Evolutionary conservation across 2,797 vertebrate genomes (phyloP).

Genomic region (Phrynocephalus forsythii): DNA sequence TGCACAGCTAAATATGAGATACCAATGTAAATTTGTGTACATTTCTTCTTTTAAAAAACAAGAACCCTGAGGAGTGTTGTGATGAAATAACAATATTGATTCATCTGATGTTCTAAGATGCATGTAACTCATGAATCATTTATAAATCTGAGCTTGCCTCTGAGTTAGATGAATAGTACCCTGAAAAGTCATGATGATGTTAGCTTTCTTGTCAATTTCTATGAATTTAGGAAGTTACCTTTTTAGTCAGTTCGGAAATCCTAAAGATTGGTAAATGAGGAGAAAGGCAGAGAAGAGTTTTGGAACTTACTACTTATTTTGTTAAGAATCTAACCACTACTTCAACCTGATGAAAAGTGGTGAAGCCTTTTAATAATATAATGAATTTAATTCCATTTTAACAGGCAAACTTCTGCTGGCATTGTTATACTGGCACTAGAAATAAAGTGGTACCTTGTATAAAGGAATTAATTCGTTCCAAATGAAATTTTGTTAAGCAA

Average conservation of each 20-base stretch:
- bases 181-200: conserved; percentile 1
- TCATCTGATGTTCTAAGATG: not conserved
- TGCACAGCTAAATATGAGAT: not conserved
- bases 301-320: not conserved
- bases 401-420: too few relatives aligned
- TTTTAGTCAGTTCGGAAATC: not conserved
- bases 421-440: too few relatives aligned
- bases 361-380: not conserved
- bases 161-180: not conserved
- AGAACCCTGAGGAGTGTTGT: not conserved
- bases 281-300: too few relatives aligned
- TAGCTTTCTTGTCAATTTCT: conserved; percentile 1
- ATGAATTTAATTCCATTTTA: too few relatives aligned
- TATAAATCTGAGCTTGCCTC: not conserved
- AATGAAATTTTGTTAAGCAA: too few relatives aligned
- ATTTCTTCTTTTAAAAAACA: not conserved
- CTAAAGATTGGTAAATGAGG: not conserved
- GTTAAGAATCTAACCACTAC: not conserved
- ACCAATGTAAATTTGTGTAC: not conserved
- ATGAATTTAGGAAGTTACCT: not conserved
- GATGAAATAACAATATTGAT: not conserved
- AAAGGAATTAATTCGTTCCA: too few relatives aligned
- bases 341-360: not conserved
- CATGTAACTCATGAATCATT: conserved; percentile 9
- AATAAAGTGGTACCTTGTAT: too few relatives aligned